Base-by-base conservation (phyloP, 2,113 vertebrate species). In the Microcebus jonahi region DNA sequence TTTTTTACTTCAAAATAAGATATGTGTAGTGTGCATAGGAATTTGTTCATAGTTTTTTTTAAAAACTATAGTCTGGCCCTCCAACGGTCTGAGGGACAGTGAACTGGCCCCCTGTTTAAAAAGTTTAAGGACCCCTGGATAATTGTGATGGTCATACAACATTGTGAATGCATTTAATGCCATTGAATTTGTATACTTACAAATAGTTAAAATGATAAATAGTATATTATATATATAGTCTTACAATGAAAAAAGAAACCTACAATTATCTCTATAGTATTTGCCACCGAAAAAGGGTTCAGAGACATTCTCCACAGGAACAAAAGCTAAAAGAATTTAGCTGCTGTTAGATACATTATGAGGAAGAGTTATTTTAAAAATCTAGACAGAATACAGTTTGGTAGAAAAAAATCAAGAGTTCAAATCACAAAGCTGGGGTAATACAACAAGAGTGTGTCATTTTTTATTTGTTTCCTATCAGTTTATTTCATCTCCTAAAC, bases 401-500 rank as follows among this genome's bases (percentile, higher is more conserved):
- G 29, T 18, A 81, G 67, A 76, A 77, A 18, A 18, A 39, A 75
- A 67, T 84, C 15, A 55, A 57, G 17, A 55, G 53, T 34, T 55
- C 67, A 90, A 50, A 59, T 39, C 6, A 50, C 15, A 25, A 82
- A 68, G 34, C 5, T 29, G 8, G 5, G 25, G 6, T 55, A 20
- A 25, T 20, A 50, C 6, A 67, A 8, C 36, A 34, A 57, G 2
- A n/a, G 27, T 15, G 12, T 20, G 8, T 27, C 61, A 42, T 73
- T 61, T n/a, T 81, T 50, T 68, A 34, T 65, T 23, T 90, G 71
- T 27, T 95, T 71, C 90, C 55, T 25, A 83, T 34, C 27, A 71
- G 34, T 34, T 81, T 81, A 88, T 82, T 92, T 92, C 42, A 96
- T 61, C 31, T 68, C 36, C 67, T 94, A 79, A 96, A 68, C 85